These are phyloP conservation scores for Drosophila pullipes DNA, from an alignment of 2,888 invertebrate species.

Conservation along the genomic window DNA sequence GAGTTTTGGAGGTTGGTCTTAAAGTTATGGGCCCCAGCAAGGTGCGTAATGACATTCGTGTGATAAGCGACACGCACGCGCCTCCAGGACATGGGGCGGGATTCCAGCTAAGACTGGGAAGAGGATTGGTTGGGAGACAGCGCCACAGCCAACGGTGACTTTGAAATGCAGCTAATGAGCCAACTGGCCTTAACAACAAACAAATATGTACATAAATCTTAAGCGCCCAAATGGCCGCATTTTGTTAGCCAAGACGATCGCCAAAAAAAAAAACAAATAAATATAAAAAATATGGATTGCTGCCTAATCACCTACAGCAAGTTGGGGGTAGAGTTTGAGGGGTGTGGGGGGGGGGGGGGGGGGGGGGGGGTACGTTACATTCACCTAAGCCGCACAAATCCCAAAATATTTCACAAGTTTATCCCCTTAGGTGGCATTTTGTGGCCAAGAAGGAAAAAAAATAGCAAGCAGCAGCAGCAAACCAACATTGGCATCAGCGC, in stretches of 20 bases:
- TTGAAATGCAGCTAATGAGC: slow-evolving; percentile 77
- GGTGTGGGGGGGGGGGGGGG: slow-evolving; percentile 8
- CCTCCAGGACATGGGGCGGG: slow-evolving; percentile 53
- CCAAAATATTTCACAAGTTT: slow-evolving; percentile 82
- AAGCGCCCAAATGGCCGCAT: slow-evolving; percentile 52
- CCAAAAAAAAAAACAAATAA: slow-evolving; percentile 9
- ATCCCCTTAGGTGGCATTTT: slow-evolving; percentile 82
- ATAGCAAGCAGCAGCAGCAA: slow-evolving; percentile 12
- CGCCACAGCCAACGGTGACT: slow-evolving; percentile 13
- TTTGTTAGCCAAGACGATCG: slow-evolving; percentile 50
- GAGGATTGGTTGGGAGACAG: not conserved
- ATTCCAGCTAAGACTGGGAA: not conserved
- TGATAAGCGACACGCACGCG: slow-evolving; percentile 78
- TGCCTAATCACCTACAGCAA: slow-evolving; percentile 75
- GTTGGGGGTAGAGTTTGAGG: not conserved
- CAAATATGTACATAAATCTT: slow-evolving; percentile 78
- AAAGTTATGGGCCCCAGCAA: slow-evolving; percentile 65
- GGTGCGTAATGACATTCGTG: slow-evolving; percentile 80
- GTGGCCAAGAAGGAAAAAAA: slow-evolving; percentile 54
- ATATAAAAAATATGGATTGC: slow-evolving; percentile 65
- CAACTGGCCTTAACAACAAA: slow-evolving; percentile 39
- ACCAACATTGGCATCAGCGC: slow-evolving; percentile 64
- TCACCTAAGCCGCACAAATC: slow-evolving; percentile 79
- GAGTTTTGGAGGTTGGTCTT: slow-evolving; percentile 20
- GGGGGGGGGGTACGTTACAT: slow-evolving; percentile 4